A percentile compares a stretch with the other conserved stretches of the same genome.
phyloP scores from a whole-genome alignment of 2,888 invertebrate genomes.

The Rotaria magnacalcarata region DNA sequence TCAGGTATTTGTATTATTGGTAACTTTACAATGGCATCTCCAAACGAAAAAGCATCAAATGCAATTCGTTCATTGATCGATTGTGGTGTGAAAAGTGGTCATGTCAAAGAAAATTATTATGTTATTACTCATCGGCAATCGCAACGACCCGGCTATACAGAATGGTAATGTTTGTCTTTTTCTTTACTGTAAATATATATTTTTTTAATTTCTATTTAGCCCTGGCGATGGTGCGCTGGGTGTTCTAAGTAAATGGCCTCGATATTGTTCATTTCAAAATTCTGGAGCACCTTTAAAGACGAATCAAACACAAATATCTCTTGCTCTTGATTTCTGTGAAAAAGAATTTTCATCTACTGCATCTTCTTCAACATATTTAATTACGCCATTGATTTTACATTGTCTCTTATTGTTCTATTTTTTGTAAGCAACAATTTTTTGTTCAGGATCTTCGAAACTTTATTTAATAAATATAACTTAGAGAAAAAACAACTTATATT shows the following conservation, averaged over 20 bases:
- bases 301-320: not conserved
- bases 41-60: conserved; percentile 50
- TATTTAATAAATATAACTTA: not conserved
- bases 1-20: conserved; percentile 54
- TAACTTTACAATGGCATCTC: conserved; percentile 50
- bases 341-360: not conserved
- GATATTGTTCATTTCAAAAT: not conserved
- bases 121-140: conserved; percentile 51
- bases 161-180: not conserved
- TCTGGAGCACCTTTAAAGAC: not conserved
- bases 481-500: not conserved
- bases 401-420: not conserved
- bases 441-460: not conserved
- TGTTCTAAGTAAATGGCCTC: not conserved
- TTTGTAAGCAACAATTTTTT: not conserved
- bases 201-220: not conserved
- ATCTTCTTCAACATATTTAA: not conserved
- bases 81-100: conserved; percentile 49
- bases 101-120: conserved; percentile 50
- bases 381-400: not conserved
- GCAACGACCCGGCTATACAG: not conserved
- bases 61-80: conserved; percentile 50
- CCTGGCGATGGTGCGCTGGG: not conserved
- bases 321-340: not conserved
- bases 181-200: not conserved